Percentiles rank a stretch among this genome's conserved stretches.
Conservation (phyloP, 2,888 invertebrate species). For the Priapulus caudatus region DNA sequence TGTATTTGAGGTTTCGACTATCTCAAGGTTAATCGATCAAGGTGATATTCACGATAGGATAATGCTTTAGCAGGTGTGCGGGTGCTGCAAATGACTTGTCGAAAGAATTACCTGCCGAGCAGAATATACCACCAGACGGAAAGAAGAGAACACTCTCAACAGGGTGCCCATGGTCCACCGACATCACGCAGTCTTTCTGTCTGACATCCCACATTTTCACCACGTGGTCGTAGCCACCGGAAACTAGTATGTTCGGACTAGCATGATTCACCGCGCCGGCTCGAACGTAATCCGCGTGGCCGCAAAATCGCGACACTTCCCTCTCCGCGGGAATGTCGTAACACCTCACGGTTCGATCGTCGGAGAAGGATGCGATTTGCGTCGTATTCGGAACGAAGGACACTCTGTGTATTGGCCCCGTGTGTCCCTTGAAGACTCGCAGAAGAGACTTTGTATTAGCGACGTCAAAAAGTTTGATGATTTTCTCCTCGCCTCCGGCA, state of each 20-base stretch:
- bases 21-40: too few species aligned
- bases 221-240: slow-evolving; percentile 66
- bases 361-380: slow-evolving; percentile 72
- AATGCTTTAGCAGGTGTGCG: too few species aligned
- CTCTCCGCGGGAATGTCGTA: slow-evolving; percentile 84
- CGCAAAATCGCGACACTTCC: slow-evolving; percentile 46
- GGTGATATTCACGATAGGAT: too few species aligned
- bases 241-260: slow-evolving; percentile 15
- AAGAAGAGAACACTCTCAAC: slow-evolving; percentile 77
- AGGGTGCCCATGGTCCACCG: slow-evolving; percentile 73
- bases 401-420: slow-evolving; percentile 60
- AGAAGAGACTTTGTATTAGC: slow-evolving; percentile 61
- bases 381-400: slow-evolving; percentile 65
- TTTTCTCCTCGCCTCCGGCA: slow-evolving; percentile 78
- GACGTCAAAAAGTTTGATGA: slow-evolving; percentile 76
- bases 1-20: too few species aligned
- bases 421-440: slow-evolving; percentile 72
- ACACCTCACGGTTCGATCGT: slow-evolving; percentile 71
- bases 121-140: slow-evolving; percentile 75
- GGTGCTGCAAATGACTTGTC: too few species aligned
- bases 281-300: slow-evolving; percentile 43
- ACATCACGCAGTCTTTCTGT: slow-evolving; percentile 52
- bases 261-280: slow-evolving; percentile 63
- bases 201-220: slow-evolving; percentile 78
- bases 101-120: slow-evolving; percentile 57